Conservation (phyloP, 1,140 invertebrate species). For the Procambarus virginalis region DNA sequence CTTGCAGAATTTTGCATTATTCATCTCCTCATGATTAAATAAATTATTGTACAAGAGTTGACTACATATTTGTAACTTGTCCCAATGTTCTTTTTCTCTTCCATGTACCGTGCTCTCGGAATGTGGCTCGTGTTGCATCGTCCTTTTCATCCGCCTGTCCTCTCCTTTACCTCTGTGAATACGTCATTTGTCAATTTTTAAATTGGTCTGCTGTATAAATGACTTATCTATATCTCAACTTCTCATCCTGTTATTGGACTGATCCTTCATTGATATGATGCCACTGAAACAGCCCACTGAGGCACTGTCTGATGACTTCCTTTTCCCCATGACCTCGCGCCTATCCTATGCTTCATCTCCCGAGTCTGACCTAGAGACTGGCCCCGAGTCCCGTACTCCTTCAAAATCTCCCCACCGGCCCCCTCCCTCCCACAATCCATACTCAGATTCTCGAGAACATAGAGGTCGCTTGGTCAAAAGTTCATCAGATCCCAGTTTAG, state of each 20-base stretch:
- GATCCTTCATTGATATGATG: slow-evolving; percentile 77
- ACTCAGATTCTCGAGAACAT: slow-evolving; percentile 67
- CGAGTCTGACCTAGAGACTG: slow-evolving; percentile 85
- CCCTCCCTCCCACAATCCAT: slow-evolving; percentile 60
- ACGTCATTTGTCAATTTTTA: slow-evolving; percentile 27
- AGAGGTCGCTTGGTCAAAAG: slow-evolving; percentile 83
- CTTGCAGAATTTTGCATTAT: background rate
- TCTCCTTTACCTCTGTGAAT: slow-evolving; percentile 28
- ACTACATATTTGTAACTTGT: slow-evolving; percentile 45
- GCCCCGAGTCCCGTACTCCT: slow-evolving; percentile 75
- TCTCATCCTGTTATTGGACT: slow-evolving; percentile 21
- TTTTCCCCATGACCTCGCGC: slow-evolving; percentile 97
- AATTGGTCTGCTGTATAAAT: slow-evolving; percentile 34
- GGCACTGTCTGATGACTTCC: slow-evolving; percentile 85
- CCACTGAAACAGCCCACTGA: slow-evolving; percentile 75
- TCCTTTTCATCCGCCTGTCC: slow-evolving; percentile 37
- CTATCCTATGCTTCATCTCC: slow-evolving; percentile 96
- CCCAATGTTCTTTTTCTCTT: slow-evolving; percentile 56
- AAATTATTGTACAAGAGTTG: background rate
- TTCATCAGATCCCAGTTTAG: slow-evolving; percentile 88
- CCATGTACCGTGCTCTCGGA: slow-evolving; percentile 66
- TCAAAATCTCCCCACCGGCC: slow-evolving; percentile 75
- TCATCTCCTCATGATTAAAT: background rate
- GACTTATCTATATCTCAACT: slow-evolving; percentile 7
- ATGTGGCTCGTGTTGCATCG: slow-evolving; percentile 66